Base-by-base conservation (phyloP, 37 sponge, comb jelly and placozoan genomes). In the Beroe forskalii region DNA sequence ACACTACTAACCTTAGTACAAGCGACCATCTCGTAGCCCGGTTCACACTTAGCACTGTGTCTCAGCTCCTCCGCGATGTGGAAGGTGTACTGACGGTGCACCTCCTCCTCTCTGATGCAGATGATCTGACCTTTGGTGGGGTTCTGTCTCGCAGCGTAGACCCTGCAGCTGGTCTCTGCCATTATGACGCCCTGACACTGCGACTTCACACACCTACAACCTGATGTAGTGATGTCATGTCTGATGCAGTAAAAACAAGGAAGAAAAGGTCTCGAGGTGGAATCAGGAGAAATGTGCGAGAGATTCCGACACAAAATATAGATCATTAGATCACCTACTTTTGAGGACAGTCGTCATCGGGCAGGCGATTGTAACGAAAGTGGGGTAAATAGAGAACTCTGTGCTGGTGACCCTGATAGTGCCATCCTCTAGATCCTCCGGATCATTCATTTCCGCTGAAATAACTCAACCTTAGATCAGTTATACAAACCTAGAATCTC, bases 131-230 rank as follows among this genome's bases (percentile, higher is more conserved):
- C 75, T 72, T 37, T 3, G 3, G 75, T 72, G 30, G 75, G 31
- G 40, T 37, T 72, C 40, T 39, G 39, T 8, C 39, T 36, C 1
- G 75, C 75, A 38, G 75, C 75, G 75, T 72, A 72, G 39, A 72
- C 75, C 30, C 22, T 72, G 35, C 75, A 72, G 14, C 31, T 17
- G 2, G 37, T 20, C 31, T 72, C 75, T 12, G 14, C 40, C 12
- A 72, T 8, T 3, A 38, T 22, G 1, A 72, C 75, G 31, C 75
- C 75, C 39, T 12, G 6, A 36, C 75, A 72, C 20, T 35, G 2
- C 28, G 14, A 38, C 75, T 72, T 39, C 39, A 36, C 39, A 72
- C 75, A 72, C 75, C 8, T 37, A 39, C 75, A 72, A 33, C 40
- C 75, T 72, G 39, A 30, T n/a, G n/a, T n/a, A n/a, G n/a, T n/a